Percentiles rank a stretch among this genome's conserved stretches.
phyloP scores from a whole-genome alignment of 2,797 vertebrate genomes.

The Hippocampus kuda region DNA sequence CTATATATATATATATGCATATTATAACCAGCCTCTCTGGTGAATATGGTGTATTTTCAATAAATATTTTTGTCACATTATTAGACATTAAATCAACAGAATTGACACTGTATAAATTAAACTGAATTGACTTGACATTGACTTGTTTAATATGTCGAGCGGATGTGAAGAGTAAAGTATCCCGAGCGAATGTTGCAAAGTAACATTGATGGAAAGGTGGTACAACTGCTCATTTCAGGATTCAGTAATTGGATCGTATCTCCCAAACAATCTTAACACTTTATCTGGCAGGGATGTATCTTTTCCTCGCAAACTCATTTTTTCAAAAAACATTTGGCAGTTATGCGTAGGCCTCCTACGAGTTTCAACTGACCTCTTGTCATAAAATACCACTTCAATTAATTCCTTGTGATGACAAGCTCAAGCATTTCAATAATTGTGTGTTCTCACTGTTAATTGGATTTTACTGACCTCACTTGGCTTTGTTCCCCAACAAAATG shows the following conservation, averaged over 20 bases:
- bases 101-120: background rate
- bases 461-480: conserved; percentile 9
- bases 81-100: background rate
- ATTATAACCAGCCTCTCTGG: too few relatives aligned
- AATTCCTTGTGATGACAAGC: conserved; percentile 23
- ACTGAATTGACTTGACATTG: background rate
- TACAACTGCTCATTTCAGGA: conserved; percentile 34
- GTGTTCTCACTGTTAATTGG: conserved; percentile 10
- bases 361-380: conserved; percentile 35
- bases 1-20: too few relatives aligned
- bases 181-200: background rate
- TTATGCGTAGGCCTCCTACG: conserved; percentile 2
- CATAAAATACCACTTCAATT: conserved; percentile 30
- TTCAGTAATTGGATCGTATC: conserved; percentile 32
- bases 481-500: background rate
- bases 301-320: conserved; percentile 30
- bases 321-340: conserved; percentile 33
- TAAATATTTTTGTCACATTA: too few relatives aligned
- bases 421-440: conserved; percentile 8
- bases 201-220: conserved; percentile 15
- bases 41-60: too few relatives aligned
- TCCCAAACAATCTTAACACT: conserved; percentile 35
- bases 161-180: background rate
- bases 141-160: background rate
- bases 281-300: conserved; percentile 26